phyloP scores from a whole-genome alignment of 2,888 invertebrate genomes.

The Agrochola lota region DNA sequence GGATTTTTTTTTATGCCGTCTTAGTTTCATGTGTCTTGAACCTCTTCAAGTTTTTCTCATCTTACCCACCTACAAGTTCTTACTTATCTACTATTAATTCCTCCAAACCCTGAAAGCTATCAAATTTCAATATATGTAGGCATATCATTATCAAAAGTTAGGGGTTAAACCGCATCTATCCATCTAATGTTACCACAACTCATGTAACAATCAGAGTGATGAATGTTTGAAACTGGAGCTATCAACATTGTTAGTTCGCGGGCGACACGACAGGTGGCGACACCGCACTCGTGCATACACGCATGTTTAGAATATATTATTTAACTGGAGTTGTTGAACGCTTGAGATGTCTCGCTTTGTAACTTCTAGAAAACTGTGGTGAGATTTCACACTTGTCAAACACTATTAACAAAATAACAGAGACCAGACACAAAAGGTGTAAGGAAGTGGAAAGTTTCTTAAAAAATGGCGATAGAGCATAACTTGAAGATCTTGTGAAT shows the following conservation, averaged over 20 bases:
- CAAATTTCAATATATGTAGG: constrained; percentile 6
- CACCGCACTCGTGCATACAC: constrained; percentile 32
- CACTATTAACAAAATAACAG: neutral
- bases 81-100: neutral
- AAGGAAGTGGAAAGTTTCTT: neutral
- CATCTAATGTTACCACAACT: constrained; percentile 53
- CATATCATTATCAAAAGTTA: constrained; percentile 40
- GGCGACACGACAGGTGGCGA: constrained; percentile 55
- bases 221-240: constrained; percentile 60
- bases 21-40: neutral
- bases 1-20: neutral
- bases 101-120: neutral
- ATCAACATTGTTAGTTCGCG: constrained; percentile 49
- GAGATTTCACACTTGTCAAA: neutral
- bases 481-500: neutral
- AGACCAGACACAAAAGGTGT: neutral
- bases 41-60: neutral
- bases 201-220: constrained; percentile 61
- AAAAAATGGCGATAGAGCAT: neutral
- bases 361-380: constrained; percentile 31
- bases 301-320: constrained; percentile 57
- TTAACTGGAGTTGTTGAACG: constrained; percentile 15
- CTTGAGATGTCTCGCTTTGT: constrained; percentile 27
- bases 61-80: neutral
- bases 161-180: constrained; percentile 39